Conservation (phyloP, 2,888 invertebrate species). For the Heliconius cydno region DNA sequence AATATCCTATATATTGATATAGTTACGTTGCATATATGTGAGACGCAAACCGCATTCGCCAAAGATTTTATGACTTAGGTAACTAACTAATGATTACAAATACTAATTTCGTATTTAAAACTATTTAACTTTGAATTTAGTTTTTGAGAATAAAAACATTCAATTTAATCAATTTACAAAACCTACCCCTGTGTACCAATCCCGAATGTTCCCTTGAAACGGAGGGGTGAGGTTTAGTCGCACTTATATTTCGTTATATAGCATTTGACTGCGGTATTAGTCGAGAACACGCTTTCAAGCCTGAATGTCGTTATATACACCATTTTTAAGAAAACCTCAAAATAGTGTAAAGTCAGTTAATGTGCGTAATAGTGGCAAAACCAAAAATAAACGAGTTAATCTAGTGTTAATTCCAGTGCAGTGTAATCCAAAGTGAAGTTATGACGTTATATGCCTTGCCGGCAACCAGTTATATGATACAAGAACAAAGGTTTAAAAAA, state of each 20-base stretch:
- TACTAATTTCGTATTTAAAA: too few species aligned
- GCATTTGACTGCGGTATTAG: constrained; percentile 64
- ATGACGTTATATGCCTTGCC: constrained; percentile 82
- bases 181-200: constrained; percentile 57
- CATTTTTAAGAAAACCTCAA: constrained; percentile 56
- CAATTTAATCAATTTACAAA: constrained; percentile 21
- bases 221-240: constrained; percentile 59
- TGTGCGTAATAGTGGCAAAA: constrained; percentile 64
- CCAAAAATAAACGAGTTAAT: constrained; percentile 60
- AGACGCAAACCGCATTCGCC: too few species aligned
- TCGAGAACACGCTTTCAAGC: constrained; percentile 60
- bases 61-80: too few species aligned
- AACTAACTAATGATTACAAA: too few species aligned
- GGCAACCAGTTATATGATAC: constrained; percentile 77
- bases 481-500: constrained; percentile 76
- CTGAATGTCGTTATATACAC: constrained; percentile 75
- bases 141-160: not conserved
- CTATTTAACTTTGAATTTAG: not conserved
- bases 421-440: constrained; percentile 75
- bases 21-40: too few species aligned
- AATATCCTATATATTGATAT: too few species aligned
- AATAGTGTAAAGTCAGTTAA: constrained; percentile 58
- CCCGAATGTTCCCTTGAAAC: constrained; percentile 56
- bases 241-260: constrained; percentile 56
- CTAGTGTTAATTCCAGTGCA: constrained; percentile 60